Evolutionary conservation across 2,797 vertebrate species (phyloP).

Genomic region (Sebastes glaucus): DNA sequence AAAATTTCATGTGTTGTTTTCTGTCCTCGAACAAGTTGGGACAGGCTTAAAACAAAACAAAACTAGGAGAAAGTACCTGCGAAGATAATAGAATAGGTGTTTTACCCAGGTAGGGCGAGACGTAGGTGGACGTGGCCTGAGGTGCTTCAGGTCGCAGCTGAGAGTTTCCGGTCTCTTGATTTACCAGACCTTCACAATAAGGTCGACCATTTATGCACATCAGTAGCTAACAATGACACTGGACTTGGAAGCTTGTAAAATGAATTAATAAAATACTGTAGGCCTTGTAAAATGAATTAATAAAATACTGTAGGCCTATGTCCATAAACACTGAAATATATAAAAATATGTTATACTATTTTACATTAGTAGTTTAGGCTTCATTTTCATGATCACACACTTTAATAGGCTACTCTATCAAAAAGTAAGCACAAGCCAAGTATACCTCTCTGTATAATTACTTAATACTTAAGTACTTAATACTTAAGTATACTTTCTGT

Average conservation of each 20-base stretch:
- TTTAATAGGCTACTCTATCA: no score
- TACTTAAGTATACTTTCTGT: no score
- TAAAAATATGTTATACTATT: neutral
- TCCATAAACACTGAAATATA: neutral
- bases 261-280: neutral
- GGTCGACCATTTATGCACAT: neutral
- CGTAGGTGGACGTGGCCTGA: fast-evolving
- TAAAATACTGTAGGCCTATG: neutral
- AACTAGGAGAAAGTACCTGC: neutral
- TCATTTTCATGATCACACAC: fast-evolving
- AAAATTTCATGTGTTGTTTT: neutral
- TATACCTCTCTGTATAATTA: no score
- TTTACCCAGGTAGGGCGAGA: no score
- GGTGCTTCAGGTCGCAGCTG: no score
- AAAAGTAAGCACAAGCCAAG: no score
- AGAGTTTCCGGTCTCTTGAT: neutral
- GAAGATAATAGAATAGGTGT: no score
- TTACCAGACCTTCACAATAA: neutral
- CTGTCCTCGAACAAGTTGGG: neutral
- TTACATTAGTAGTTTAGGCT: neutral
- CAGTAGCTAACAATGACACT: neutral
- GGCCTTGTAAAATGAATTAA: neutral
- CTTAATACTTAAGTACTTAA: no score
- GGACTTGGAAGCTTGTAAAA: neutral
- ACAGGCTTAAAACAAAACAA: neutral